Evolutionary conservation across 2,797 vertebrate species (phyloP).

Genomic region (Diplodus sargus): DNA sequence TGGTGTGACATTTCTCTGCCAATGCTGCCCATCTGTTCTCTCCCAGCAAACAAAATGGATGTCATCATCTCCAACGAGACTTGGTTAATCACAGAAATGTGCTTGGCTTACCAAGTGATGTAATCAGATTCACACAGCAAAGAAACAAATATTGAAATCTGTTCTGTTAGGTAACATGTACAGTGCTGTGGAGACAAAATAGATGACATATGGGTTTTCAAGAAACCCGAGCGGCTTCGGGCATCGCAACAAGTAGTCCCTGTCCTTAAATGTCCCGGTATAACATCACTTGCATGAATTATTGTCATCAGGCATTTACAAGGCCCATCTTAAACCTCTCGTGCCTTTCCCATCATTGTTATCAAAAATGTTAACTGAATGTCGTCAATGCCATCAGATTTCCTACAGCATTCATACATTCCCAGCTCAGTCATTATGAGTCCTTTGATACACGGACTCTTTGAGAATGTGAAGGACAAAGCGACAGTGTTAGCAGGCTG

Average conservation of each 20-base stretch:
- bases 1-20: slow-evolving; percentile 77
- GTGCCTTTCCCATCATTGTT: slow-evolving; percentile 5
- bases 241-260: slow-evolving; percentile 5
- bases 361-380: slow-evolving; percentile 25
- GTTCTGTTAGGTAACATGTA: background rate
- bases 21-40: slow-evolving; percentile 82
- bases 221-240: background rate
- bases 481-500: slow-evolving; percentile 57
- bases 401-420: slow-evolving; percentile 31
- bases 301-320: background rate
- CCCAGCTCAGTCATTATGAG: slow-evolving; percentile 24
- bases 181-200: background rate
- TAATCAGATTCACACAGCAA: slow-evolving; percentile 16
- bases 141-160: background rate
- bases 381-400: slow-evolving; percentile 28
- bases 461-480: slow-evolving; percentile 59
- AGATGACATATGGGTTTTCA: background rate
- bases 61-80: slow-evolving; percentile 51
- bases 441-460: slow-evolving; percentile 45
- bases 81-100: slow-evolving; percentile 39
- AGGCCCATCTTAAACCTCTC: background rate
- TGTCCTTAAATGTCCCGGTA: background rate
- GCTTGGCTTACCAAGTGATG: slow-evolving; percentile 25
- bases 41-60: slow-evolving; percentile 65
- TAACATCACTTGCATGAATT: background rate